Evolutionary conservation across 2,113 vertebrate species (phyloP), one percentile per base, ranked within the genome.

Genomic region (Cacatua alba): DNA sequence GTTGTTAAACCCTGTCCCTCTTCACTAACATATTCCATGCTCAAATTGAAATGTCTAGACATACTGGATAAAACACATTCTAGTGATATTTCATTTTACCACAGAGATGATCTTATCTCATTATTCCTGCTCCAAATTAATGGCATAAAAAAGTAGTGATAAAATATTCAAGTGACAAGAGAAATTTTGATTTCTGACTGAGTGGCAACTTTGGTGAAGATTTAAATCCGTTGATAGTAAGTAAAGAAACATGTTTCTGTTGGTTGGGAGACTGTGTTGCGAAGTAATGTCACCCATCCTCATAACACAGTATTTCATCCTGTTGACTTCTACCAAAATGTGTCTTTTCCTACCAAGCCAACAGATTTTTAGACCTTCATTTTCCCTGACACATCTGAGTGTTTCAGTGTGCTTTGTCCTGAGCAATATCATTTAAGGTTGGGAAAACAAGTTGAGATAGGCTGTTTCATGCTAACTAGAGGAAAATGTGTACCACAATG

Each of bases 121-220:
- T 69, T 79, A 82, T 92, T 97, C 60, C 70, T 96, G 17, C 17
- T 96, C 68, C 59, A 79, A 63, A 92, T 92, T 69, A 82, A 86
- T 59, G 92, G 46, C 31, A 78, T 60, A 23, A 94, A 68, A 92
- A 92, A 82, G 57, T 39, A 78, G 57, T 35, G 82, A 18, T 75
- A 90, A 44, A 70, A 88, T 75, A 57, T 25, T 77, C 23, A 70
- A 48, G 68, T 60, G 65, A 33, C 7, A 17, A 31, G 51, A 86
- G 74, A 51, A 82, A 39, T 35, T 48, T 29, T 71, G 64, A 10
- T 49, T 86, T 67, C 64, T 63, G 4, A 92, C n/a, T 75, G 75
- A 95, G 15, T 48, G 82, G 48, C 72, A 55, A 69, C 90, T 69
- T 93, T 82, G 14, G 12, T 81, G 53, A 92, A 80, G 71, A 43